These are phyloP conservation scores for Archegozetes longisetosus DNA, from an alignment of 1,140 invertebrate genomes.

Conservation along the genomic window DNA sequence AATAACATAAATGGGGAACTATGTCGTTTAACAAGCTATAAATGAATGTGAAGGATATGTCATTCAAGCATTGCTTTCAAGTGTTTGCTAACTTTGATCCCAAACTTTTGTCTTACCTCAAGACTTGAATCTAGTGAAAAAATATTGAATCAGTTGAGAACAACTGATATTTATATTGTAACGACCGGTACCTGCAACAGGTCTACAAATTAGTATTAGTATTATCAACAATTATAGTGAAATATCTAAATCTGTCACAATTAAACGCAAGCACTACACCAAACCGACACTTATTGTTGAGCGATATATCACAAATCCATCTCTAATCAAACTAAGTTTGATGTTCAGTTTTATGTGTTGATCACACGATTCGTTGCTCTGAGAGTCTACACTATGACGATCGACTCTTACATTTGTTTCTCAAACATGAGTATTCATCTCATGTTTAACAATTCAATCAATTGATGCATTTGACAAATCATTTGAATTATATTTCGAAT, in stretches of 20 bases:
- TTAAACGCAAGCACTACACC: too few species aligned
- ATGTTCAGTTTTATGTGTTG: too few species aligned
- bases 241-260: conserved; percentile 52
- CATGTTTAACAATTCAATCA: conserved; percentile 40
- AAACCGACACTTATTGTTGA: too few species aligned
- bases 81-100: too few species aligned
- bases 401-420: conserved; percentile 80
- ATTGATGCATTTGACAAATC: conserved; percentile 91
- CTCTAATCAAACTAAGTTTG: conserved; percentile 89
- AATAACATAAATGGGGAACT: too few species aligned
- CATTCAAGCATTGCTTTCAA: too few species aligned
- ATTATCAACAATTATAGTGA: conserved; percentile 83
- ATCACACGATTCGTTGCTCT: too few species aligned
- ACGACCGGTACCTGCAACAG: conserved; percentile 79
- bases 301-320: too few species aligned
- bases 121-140: conserved; percentile 60
- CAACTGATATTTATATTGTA: too few species aligned
- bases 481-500: conserved; percentile 64
- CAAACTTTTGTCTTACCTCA: conserved; percentile 74
- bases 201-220: conserved; percentile 80
- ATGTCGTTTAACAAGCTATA: too few species aligned
- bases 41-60: too few species aligned
- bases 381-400: conserved; percentile 80
- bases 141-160: conserved; percentile 59
- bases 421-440: conserved; percentile 36